Evolutionary conservation across 2,113 vertebrate genomes (phyloP).

Genomic region (Phrynosoma blainvillii): DNA sequence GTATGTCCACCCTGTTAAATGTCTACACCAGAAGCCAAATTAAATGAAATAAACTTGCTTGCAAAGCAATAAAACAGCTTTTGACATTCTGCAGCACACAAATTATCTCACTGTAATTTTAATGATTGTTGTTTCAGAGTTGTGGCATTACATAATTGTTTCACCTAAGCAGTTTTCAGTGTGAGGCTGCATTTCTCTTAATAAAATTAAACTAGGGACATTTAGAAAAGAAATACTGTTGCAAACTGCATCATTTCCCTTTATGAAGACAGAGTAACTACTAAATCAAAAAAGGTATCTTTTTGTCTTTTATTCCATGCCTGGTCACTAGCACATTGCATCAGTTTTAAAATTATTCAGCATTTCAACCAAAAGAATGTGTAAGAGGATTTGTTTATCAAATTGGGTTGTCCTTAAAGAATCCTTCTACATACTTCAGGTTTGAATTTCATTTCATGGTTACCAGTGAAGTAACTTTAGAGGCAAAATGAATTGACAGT

Average conservation of each 20-base stretch:
- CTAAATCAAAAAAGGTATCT: background rate
- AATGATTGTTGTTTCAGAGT: conserved; percentile 49
- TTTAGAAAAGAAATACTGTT: conserved; percentile 55
- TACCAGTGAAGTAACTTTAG: background rate
- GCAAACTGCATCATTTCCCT: conserved; percentile 26
- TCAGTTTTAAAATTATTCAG: conserved; percentile 22
- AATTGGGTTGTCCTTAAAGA: conserved; percentile 11
- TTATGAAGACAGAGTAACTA: conserved; percentile 26
- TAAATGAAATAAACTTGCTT: conserved; percentile 54
- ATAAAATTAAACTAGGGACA: conserved; percentile 57
- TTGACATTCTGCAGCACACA: conserved; percentile 36
- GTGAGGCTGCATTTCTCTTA: conserved; percentile 45
- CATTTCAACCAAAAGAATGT: background rate
- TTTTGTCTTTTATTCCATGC: conserved; percentile 11
- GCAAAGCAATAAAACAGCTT: conserved; percentile 48
- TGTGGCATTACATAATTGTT: conserved; percentile 50
- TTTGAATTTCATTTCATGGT: background rate
- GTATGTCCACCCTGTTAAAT: conserved; percentile 36
- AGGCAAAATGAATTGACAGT: background rate
- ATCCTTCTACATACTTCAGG: background rate
- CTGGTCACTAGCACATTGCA: conserved; percentile 6
- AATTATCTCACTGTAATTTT: conserved; percentile 29
- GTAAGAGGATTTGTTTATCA: conserved; percentile 6
- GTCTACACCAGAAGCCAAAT: conserved; percentile 59
- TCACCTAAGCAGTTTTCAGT: conserved; percentile 59